phyloP scores from a whole-genome alignment of 2,888 invertebrate genomes.

The Andrena praecox region DNA sequence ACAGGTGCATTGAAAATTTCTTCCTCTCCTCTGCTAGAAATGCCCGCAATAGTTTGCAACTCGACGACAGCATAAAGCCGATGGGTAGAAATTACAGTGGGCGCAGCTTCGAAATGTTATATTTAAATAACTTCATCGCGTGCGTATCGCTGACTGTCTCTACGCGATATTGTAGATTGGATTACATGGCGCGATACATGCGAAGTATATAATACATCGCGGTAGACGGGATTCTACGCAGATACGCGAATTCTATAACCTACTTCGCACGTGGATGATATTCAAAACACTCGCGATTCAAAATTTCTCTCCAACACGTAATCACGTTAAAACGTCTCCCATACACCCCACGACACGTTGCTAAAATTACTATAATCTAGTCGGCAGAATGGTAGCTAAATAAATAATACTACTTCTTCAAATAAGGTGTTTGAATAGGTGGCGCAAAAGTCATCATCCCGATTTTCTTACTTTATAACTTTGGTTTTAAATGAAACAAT shows the following conservation, averaged over 20 bases:
- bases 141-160: background rate
- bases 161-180: slow-evolving; percentile 10
- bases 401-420: too few relatives aligned
- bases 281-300: slow-evolving; percentile 24
- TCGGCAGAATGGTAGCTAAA: too few relatives aligned
- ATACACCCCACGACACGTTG: background rate
- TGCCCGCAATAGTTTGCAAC: background rate
- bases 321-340: slow-evolving; percentile 10
- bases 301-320: slow-evolving; percentile 1
- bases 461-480: too few relatives aligned
- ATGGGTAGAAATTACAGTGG: slow-evolving; percentile 8
- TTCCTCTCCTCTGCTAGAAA: background rate
- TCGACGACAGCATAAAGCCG: background rate
- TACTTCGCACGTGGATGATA: slow-evolving; percentile 14
- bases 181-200: slow-evolving; percentile 34
- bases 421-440: too few relatives aligned
- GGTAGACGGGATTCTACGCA: slow-evolving; percentile 10
- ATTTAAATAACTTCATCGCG: slow-evolving; percentile 17
- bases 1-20: background rate
- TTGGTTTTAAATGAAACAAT: too few relatives aligned
- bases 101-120: slow-evolving; percentile 1
- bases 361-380: background rate
- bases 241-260: slow-evolving; percentile 32
- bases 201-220: slow-evolving; percentile 25
- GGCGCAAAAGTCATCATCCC: too few relatives aligned